Evolutionary conservation across 2,797 vertebrate species (phyloP).

Genomic region (Mormyrops boulengeri): DNA sequence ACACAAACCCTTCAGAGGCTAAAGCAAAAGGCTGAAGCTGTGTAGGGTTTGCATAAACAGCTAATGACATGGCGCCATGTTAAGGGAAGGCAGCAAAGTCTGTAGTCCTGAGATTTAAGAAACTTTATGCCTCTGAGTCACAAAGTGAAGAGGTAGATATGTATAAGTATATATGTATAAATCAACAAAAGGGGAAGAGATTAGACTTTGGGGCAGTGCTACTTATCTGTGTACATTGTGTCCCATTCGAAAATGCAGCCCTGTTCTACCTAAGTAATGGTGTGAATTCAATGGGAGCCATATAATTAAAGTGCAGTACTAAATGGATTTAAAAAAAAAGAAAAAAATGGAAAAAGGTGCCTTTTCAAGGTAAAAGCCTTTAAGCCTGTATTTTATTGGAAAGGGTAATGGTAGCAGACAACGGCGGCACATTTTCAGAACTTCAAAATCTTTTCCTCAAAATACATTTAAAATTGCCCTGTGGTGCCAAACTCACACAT

Average conservation of each 20-base stretch:
- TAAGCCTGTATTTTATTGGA: conserved; percentile 28
- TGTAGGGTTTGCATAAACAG: not conserved
- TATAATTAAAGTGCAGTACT: conserved; percentile 25
- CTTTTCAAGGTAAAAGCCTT: conserved; percentile 33
- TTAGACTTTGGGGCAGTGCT: conserved; percentile 21
- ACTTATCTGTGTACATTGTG: conserved; percentile 20
- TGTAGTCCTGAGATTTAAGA: not conserved
- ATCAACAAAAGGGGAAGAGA: conserved; percentile 15
- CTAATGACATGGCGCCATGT: not conserved
- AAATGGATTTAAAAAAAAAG: conserved; percentile 25
- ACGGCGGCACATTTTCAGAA: conserved; percentile 27
- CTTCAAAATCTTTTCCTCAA: conserved; percentile 30
- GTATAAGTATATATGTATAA: not conserved
- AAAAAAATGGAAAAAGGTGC: conserved; percentile 13
- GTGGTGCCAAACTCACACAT: conserved; percentile 8
- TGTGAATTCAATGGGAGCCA: conserved; percentile 15
- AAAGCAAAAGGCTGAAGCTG: not conserved
- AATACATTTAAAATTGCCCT: conserved; percentile 14
- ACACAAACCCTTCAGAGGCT: not conserved
- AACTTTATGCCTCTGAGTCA: not conserved
- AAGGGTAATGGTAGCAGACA: conserved; percentile 29
- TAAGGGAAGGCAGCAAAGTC: not conserved
- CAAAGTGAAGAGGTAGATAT: not conserved
- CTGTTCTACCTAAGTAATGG: conserved; percentile 1
- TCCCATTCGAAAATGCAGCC: conserved; percentile 17